Evolutionary conservation across 2,797 vertebrate species (phyloP), one percentile per base, ranked within the genome.

Genomic region (Takifugu ocellatus): DNA sequence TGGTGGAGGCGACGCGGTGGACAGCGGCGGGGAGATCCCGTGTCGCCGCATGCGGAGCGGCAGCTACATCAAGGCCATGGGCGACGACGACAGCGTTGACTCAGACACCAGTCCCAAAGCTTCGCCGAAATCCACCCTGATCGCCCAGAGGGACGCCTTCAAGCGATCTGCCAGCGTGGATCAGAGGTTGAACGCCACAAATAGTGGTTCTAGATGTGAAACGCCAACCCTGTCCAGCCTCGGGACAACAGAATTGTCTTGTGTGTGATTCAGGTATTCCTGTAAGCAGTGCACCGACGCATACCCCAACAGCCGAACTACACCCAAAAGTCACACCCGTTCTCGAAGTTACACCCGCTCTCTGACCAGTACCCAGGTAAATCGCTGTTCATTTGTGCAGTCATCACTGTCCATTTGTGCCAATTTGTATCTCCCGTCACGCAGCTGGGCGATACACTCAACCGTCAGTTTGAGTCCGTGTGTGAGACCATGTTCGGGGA

Each of bases 41-140:
- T 99, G 97, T 81, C 92, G 97, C 24, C 91, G 97, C 62, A 99
- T 99, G 97, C 93, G 97, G 68, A 98, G 96, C 4, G 97, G 97
- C 86, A 99, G 97, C 91, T 99, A 99, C 90, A 98, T 99, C 87
- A 99, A 99, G 91, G 97, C 97, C 84, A 99, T 99, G 97, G 97
- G 97, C 0, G 97, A 99, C 0, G 97, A 99, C 33, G 97, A 99
- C 87, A 98, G 96, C 0, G 94, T 78, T 0, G 96, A 98, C 88
- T 98, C 96, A 0, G 96, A 98, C 2, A 86, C 91, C 86, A 98
- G 95, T 75, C 83, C 94, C 62, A 98, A 97, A 89, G 88, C 94
- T 8, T 90, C 92, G 3, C 95, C 96, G 61, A 94, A 97, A 83
- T 94, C 93, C 1, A 88, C 87, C 9, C 71, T 92, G 57, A 87